Evolutionary conservation across 2,797 vertebrate genomes (phyloP).

Genomic region (Thaleichthys pacificus): DNA sequence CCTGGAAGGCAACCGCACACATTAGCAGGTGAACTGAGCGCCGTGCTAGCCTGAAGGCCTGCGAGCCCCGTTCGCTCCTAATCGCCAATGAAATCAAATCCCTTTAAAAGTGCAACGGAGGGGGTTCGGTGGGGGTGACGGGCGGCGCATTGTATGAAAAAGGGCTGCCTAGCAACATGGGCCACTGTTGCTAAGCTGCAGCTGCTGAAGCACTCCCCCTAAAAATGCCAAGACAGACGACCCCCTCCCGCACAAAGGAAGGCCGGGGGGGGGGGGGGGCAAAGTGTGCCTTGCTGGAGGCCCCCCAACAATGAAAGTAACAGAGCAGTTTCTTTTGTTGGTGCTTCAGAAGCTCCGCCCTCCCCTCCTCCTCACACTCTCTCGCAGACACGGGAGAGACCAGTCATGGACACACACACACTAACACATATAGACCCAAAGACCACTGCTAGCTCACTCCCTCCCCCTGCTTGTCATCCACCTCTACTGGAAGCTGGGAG

Average conservation of each 20-base stretch:
- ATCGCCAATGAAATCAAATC: background rate
- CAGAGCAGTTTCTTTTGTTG: slow-evolving; percentile 7
- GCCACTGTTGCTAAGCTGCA: slow-evolving; percentile 75
- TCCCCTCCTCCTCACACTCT: slow-evolving; percentile 1
- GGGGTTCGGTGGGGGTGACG: background rate
- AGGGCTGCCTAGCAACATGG: slow-evolving; percentile 64
- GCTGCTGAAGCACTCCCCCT: slow-evolving; percentile 79
- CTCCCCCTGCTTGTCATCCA: too few relatives aligned
- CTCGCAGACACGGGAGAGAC: background rate
- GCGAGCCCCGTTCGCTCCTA: too few relatives aligned
- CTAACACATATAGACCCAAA: background rate
- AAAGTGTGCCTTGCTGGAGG: slow-evolving; percentile 88
- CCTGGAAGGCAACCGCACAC: background rate
- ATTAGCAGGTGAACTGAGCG: background rate
- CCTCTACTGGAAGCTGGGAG: too few relatives aligned
- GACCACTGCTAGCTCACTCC: too few relatives aligned
- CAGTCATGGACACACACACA: background rate
- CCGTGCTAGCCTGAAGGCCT: background rate
- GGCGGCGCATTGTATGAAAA: slow-evolving; percentile 67
- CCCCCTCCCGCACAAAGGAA: slow-evolving; percentile 70
- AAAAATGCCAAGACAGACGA: slow-evolving; percentile 83
- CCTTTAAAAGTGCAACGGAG: slow-evolving; percentile 2
- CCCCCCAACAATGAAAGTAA: slow-evolving; percentile 72
- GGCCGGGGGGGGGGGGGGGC: slow-evolving; percentile 68
- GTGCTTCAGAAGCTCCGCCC: background rate